Conservation (phyloP, 1,140 invertebrate genomes). For the Magallana ariakensis region DNA sequence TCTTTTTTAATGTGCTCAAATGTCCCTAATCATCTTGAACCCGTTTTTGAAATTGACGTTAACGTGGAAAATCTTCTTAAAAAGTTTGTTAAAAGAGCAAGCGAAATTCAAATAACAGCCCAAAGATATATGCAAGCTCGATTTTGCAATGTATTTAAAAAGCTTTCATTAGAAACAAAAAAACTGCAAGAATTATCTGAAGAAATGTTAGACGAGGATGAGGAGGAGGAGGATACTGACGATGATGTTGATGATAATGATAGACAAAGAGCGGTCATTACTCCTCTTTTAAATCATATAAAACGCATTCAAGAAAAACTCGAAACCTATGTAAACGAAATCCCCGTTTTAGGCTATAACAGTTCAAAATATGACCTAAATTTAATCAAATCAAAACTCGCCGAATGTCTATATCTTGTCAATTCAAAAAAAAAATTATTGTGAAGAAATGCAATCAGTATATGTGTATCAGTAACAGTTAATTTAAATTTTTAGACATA, state of each 20-base stretch:
- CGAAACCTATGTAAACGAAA: not conserved
- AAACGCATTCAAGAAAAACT: no score
- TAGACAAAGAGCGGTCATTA: no score
- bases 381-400: constrained; percentile 50
- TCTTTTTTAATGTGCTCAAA: constrained; percentile 25
- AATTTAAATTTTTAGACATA: constrained; percentile 30
- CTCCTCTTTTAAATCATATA: no score
- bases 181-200: no score
- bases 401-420: constrained; percentile 48
- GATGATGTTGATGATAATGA: not conserved
- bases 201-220: not conserved
- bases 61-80: not conserved
- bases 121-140: not conserved
- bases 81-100: not conserved
- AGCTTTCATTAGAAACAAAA: no score
- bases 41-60: not conserved
- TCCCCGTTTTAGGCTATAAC: constrained; percentile 53
- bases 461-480: constrained; percentile 41
- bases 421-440: constrained; percentile 41
- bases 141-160: not conserved
- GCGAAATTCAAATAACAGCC: not conserved
- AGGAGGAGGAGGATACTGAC: not conserved
- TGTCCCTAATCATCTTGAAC: not conserved
- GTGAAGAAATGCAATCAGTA: constrained; percentile 46
- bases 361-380: constrained; percentile 58